Evolutionary conservation across 2,888 invertebrate genomes (phyloP).

Genomic region (Drosophila trichaetosa): DNA sequence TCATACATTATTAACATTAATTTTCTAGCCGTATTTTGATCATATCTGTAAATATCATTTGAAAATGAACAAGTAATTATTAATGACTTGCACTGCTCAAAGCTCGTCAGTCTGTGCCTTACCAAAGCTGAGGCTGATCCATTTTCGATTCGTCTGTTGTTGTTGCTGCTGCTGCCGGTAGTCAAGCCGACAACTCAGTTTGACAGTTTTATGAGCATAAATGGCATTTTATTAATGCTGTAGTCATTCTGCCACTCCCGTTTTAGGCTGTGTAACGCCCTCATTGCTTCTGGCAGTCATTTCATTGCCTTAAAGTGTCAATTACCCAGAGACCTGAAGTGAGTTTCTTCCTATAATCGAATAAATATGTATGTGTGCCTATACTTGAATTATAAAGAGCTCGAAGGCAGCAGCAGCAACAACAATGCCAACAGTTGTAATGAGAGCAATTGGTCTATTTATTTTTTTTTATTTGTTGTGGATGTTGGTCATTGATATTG

Average conservation of each 20-base stretch:
- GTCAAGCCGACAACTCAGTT: constrained; percentile 65
- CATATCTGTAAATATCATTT: not conserved
- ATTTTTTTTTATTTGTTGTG: constrained; percentile 61
- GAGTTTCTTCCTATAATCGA: constrained; percentile 39
- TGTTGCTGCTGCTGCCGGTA: constrained; percentile 22
- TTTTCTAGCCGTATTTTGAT: not conserved
- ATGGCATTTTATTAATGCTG: constrained; percentile 67
- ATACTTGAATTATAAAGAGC: constrained; percentile 76
- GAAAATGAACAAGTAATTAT: not conserved
- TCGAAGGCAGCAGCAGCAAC: constrained; percentile 45
- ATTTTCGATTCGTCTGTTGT: not conserved
- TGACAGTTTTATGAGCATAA: constrained; percentile 75
- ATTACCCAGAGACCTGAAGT: constrained; percentile 58
- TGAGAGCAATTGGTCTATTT: constrained; percentile 72
- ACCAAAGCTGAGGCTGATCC: constrained; percentile 24
- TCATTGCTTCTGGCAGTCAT: constrained; percentile 28
- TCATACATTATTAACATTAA: not conserved
- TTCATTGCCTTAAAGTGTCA: constrained; percentile 75
- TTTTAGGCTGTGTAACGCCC: constrained; percentile 21
- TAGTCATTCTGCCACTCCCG: constrained; percentile 60
- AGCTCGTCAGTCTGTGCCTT: constrained; percentile 1
- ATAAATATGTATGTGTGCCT: constrained; percentile 29
- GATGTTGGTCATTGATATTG: constrained; percentile 67
- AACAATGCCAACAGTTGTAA: constrained; percentile 18
- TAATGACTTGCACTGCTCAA: constrained; percentile 7